Evolutionary conservation across 2,797 vertebrate genomes (phyloP), one percentile per base, ranked within the genome.

Genomic region (Melanotaenia nigrans): DNA sequence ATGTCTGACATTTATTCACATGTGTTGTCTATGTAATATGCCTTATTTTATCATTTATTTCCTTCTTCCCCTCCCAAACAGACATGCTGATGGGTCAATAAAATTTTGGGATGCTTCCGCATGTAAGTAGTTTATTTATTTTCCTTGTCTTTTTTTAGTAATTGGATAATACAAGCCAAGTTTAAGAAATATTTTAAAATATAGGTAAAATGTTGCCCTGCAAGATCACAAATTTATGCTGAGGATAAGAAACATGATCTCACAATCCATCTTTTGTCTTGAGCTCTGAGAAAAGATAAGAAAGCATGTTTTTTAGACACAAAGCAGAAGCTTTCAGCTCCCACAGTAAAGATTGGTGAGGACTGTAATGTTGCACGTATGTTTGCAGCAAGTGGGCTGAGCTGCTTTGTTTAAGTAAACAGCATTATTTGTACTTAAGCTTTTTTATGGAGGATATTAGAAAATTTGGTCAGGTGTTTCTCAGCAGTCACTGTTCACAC

Each of bases 71-170:
- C 32, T 20, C 90, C 30, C 63, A 85, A 71, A 74, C 86, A 99
- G 98, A 84, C 98, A 99, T 88, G 98, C 98, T 76, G 98, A 99
- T 89, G 98, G 98, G 51, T 97, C 98, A 5, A 89, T 99, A 84
- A 99, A 99, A 82, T 99, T 99, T 87, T 99, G 98, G 98, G 98
- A 99, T 82, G 97, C 98, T 4, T 99, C 98, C 92, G 96, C 96
- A 90, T 93, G 98, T 99, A 90, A 96, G 98, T 97, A 58, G 20
- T 60, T 74, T 51, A 33, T 32, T 20, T 74, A 64, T 2, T 25
- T 45, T 45, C 51, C 4, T 24, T 36, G 14, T 33, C 20, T 35
- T 1, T 55, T 28, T 32, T 18, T 56, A 56, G 14, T 18, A 18
- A 54, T 12, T 6, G 2, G 24, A 51, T 51, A 22, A 5, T 45